Base-by-base conservation (phyloP, 1,140 invertebrate genomes). In the Formica selysi region DNA sequence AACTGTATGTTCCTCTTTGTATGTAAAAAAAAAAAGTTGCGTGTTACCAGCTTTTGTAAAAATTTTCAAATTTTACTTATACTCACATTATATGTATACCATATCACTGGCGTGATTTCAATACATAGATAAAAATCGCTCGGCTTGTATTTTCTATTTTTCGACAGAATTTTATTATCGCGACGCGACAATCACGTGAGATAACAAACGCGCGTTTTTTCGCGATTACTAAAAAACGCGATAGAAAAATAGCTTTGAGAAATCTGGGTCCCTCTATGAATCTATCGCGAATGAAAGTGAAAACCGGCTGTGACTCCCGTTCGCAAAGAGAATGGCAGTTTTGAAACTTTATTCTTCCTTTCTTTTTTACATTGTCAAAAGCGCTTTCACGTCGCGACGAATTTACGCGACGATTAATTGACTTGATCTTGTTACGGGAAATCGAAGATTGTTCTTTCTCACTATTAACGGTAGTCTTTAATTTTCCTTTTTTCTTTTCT, bases 231-330 rank as follows among this genome's bases (percentile, higher is more conserved):
- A 48, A 83, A 85, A 89, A 86, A 89, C 26, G 16, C 38, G 41
- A 38, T 86, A 89, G 84, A 89, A 89, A 89, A 89, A 89, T 89
- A 89, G 73, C 13, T 59, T 64, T 64, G 67, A 89, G 54, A 88
- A 88, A 88, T 89, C 62, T 89, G 84, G 76, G 87, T 89, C 71
- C 76, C 87, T 76, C 62, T 65, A 6, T 22, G 8, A 3, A n/a
- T 67, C 74, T 41, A 7, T 16, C 48, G 32, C 54, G 32, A 71
- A 62, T 80, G 26, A 84, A 76, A 86, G 65, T 68, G 68, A 74
- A 29, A 41, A 44, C 0, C 32, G 19, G 22, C 32, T 36, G 44
- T 83, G 22, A 4, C n/a, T 62, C 71, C 32, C 38, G 29, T 57
- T 48, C 22, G 38, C 32, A 74, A 22, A 86, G 48, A 19, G 48